A percentile compares a stretch with the other conserved stretches of the same genome.
Evolutionary conservation across 2,797 vertebrate species (phyloP).

Genomic region (Enteromius paludinosus): DNA sequence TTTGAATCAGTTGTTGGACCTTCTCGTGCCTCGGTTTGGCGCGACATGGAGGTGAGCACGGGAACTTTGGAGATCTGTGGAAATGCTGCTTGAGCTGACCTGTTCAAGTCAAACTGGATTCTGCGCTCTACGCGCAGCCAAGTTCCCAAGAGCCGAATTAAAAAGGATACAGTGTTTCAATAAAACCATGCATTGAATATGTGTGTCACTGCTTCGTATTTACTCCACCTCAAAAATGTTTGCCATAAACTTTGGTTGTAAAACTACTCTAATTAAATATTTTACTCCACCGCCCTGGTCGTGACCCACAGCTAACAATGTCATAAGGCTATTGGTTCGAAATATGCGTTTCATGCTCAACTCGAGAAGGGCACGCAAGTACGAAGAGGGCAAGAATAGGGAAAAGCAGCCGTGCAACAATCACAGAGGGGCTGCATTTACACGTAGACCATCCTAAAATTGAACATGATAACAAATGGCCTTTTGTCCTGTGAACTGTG

Average conservation of each 20-base stretch:
- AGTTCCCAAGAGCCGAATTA: background rate
- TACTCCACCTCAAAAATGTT: slow-evolving; percentile 25
- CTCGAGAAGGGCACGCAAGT: background rate
- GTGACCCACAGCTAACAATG: slow-evolving; percentile 2
- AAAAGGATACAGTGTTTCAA: slow-evolving; percentile 27
- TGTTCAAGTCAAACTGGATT: background rate
- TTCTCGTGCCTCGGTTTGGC: slow-evolving; percentile 30
- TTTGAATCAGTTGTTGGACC: slow-evolving; percentile 56
- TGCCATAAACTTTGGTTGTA: slow-evolving; percentile 28
- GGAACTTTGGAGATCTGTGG: background rate
- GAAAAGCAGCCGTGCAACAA: background rate
- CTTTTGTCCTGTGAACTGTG: background rate
- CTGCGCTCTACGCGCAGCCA: background rate
- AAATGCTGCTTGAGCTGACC: background rate
- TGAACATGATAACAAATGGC: background rate
- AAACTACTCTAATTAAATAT: slow-evolving; percentile 21
- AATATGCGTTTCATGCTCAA: background rate
- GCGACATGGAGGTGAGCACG: slow-evolving; percentile 5
- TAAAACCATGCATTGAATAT: slow-evolving; percentile 19
- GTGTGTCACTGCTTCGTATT: slow-evolving; percentile 13
- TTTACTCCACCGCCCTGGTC: slow-evolving; percentile 3
- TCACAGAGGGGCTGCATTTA: too few species aligned
- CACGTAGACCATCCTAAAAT: background rate
- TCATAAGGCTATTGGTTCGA: background rate
- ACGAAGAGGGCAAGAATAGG: background rate